Evolutionary conservation across 37 sponge, comb jelly and placozoan genomes (phyloP), one percentile per base, ranked within the genome.

Genomic region (Haliclona indistincta): DNA sequence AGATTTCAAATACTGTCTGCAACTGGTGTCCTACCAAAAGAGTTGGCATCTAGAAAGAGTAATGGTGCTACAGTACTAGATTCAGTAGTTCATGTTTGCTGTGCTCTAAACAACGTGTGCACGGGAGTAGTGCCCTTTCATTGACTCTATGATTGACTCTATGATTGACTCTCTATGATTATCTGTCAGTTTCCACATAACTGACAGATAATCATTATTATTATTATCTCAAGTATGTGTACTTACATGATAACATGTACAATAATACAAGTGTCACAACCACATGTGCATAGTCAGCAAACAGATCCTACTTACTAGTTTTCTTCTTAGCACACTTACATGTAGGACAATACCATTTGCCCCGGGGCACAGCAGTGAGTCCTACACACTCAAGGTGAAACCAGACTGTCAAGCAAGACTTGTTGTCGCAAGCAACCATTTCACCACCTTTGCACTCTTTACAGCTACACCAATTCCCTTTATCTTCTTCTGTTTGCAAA

Each of bases 101-200:
- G 74, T 78, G 74, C 86, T 43, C 52, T 85, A 32, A 53, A 71
- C 34, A 84, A 84, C 70, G 56, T 77, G 42, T 70, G 73, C 69
- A 64, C 56, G 5, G 54, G 54, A 19, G 36, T 84, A 37, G 65
- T 84, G 20, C 83, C 83, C 11, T 53, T 52, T n/a, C 10, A 11
- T 5, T 71, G 51, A 47, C 51, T 15, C 10, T 47, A 15, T 15
- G 10, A 47, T 47, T 47, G n/a, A n/a, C n/a, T n/a, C n/a, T n/a
- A n/a, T n/a, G n/a, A n/a, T n/a, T n/a, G n/a, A n/a, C n/a, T n/a
- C n/a, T n/a, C n/a, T n/a, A n/a, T n/a, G n/a, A n/a, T n/a, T n/a
- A n/a, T n/a, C n/a, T n/a, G n/a, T n/a, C n/a, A n/a, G n/a, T n/a
- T n/a, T n/a, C n/a, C n/a, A n/a, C n/a, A n/a, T n/a, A 74, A 42